These are phyloP conservation scores for Myrmecophaga tridactyla DNA, from an alignment of 2,113 vertebrate genomes.

Conservation along the genomic window DNA sequence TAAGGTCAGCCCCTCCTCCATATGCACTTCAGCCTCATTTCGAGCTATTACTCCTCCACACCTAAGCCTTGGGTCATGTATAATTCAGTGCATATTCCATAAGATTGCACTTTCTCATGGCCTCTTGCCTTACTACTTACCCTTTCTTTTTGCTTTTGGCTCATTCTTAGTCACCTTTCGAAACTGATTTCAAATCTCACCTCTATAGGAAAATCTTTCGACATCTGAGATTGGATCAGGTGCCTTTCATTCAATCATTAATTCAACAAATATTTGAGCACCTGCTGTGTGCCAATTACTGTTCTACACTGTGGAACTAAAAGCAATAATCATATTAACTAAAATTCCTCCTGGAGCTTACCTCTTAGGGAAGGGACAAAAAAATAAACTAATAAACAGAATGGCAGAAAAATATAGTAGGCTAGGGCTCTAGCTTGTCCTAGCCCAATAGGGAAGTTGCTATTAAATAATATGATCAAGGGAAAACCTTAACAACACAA, in stretches of 20 bases:
- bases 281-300: background rate
- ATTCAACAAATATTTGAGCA: slow-evolving; percentile 14
- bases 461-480: background rate
- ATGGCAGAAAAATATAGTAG: background rate
- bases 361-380: background rate
- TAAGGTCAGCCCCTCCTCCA: accelerated
- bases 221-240: background rate
- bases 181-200: background rate
- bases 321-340: background rate
- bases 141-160: background rate
- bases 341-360: background rate
- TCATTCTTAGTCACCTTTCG: background rate
- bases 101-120: background rate
- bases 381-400: background rate
- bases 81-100: background rate
- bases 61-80: too few relatives aligned
- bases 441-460: background rate
- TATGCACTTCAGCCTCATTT: background rate
- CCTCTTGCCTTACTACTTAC: background rate
- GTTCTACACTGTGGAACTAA: background rate
- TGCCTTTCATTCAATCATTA: background rate
- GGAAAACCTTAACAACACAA: background rate
- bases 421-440: background rate
- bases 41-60: too few relatives aligned
- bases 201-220: background rate